Conservation (phyloP, 2,113 vertebrate species). For the Oceanites oceanicus region DNA sequence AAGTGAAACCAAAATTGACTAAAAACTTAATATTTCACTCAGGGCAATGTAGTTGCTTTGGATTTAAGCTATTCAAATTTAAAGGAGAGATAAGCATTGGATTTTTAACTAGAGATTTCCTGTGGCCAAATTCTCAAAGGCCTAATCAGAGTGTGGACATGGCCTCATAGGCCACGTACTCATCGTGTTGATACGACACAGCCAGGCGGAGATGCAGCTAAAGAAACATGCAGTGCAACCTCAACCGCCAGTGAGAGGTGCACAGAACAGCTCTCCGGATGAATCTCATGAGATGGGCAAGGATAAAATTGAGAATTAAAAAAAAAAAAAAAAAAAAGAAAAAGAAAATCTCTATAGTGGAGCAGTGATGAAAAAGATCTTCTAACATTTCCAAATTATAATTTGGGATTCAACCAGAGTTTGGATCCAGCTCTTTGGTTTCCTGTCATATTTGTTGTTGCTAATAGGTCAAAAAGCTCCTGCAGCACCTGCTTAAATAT, state of each 20-base stretch:
- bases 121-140: not conserved
- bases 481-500: not conserved
- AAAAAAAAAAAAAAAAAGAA: not conserved
- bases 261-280: not conserved
- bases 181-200: not conserved
- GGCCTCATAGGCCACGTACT: not conserved
- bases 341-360: not conserved
- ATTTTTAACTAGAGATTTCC: not conserved
- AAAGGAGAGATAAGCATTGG: not conserved
- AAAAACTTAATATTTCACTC: not conserved
- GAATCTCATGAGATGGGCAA: not conserved
- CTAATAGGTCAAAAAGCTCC: not conserved
- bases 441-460: not conserved
- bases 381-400: not conserved
- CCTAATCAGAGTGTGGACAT: not conserved
- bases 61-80: not conserved
- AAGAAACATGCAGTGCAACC: not conserved
- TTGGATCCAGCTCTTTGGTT: not conserved
- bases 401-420: not conserved
- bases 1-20: not conserved
- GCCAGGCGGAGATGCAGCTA: not conserved
- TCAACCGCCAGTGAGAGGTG: rapidly evolving
- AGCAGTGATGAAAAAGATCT: not conserved
- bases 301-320: not conserved
- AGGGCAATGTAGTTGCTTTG: not conserved